A percentile compares a stretch with the other conserved stretches of the same genome.
Conservation (phyloP, 2,888 invertebrate genomes). For the Osmoderma eremita region DNA sequence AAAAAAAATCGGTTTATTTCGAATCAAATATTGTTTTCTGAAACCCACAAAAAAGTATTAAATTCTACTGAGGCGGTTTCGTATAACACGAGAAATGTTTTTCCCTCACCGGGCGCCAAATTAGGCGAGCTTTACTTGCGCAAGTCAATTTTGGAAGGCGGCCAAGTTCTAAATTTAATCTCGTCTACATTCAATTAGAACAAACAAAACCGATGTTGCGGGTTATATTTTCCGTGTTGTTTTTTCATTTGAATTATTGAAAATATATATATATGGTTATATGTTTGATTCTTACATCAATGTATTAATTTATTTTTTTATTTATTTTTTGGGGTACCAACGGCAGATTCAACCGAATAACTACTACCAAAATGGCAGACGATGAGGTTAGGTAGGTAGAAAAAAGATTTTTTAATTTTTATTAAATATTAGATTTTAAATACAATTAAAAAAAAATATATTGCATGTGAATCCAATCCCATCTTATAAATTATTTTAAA, state of each 20-base stretch:
- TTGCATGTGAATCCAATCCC: too few relatives aligned
- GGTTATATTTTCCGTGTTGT: conserved; percentile 29
- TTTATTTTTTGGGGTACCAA: conserved; percentile 60
- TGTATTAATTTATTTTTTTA: conserved; percentile 20
- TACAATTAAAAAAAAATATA: background rate
- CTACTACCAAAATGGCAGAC: conserved; percentile 82
- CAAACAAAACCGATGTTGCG: conserved; percentile 23
- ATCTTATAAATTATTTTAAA: too few relatives aligned
- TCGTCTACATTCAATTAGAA: background rate
- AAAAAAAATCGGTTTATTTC: too few relatives aligned
- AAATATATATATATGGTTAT: too few relatives aligned
- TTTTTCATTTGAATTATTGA: background rate
- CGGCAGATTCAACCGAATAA: conserved; percentile 69
- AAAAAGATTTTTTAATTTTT: conserved; percentile 11
- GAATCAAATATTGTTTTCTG: too few relatives aligned
- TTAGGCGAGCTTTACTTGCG: conserved; percentile 43
- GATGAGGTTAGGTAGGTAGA: conserved; percentile 92
- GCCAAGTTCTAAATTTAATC: conserved; percentile 48
- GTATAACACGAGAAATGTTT: conserved; percentile 45
- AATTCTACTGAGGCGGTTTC: too few relatives aligned
- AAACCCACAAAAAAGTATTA: too few relatives aligned
- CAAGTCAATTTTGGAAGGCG: conserved; percentile 44
- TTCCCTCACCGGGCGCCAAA: conserved; percentile 46
- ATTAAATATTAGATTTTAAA: background rate
- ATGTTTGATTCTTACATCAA: conserved; percentile 37